Evolutionary conservation across 2,888 invertebrate species (phyloP).

Genomic region (Tortricodes alternella): DNA sequence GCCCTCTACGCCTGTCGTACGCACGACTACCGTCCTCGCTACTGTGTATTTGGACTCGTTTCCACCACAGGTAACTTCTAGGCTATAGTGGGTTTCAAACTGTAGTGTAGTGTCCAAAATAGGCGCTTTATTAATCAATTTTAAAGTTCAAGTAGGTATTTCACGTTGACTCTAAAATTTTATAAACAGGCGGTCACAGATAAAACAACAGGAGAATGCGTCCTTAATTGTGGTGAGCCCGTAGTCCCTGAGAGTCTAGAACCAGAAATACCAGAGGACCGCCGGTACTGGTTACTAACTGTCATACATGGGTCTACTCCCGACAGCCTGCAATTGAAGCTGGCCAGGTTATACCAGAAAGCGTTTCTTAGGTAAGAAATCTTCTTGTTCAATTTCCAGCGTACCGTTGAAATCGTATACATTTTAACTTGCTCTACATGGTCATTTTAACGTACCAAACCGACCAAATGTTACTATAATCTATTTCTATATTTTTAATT

Average conservation of each 20-base stretch:
- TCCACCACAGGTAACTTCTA: conserved; percentile 62
- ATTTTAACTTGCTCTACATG: too few species aligned
- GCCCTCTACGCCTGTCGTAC: conserved; percentile 79
- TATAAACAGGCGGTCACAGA: conserved; percentile 71
- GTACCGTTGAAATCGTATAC: too few species aligned
- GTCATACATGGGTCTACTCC: conserved; percentile 85
- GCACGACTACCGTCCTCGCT: conserved; percentile 87
- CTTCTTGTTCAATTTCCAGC: neutral
- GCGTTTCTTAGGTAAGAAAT: conserved; percentile 88
- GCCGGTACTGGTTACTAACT: conserved; percentile 92
- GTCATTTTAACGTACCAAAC: too few species aligned
- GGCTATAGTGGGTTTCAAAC: neutral
- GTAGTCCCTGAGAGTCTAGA: conserved; percentile 72
- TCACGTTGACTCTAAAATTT: too few species aligned
- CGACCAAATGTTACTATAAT: too few species aligned
- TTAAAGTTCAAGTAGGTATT: too few species aligned
- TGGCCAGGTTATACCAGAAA: conserved; percentile 90
- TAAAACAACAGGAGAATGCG: conserved; percentile 75
- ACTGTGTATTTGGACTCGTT: conserved; percentile 86
- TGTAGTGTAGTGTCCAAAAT: neutral
- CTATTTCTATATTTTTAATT: too few species aligned
- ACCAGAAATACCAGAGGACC: conserved; percentile 83
- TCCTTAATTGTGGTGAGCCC: conserved; percentile 76
- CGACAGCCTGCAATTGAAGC: conserved; percentile 87
- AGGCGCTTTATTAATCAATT: too few species aligned